A percentile compares a stretch with the other conserved stretches of the same genome.
These are phyloP conservation scores for Microctonus brassicae DNA, from an alignment of 2,888 invertebrate species.

Conservation along the genomic window DNA sequence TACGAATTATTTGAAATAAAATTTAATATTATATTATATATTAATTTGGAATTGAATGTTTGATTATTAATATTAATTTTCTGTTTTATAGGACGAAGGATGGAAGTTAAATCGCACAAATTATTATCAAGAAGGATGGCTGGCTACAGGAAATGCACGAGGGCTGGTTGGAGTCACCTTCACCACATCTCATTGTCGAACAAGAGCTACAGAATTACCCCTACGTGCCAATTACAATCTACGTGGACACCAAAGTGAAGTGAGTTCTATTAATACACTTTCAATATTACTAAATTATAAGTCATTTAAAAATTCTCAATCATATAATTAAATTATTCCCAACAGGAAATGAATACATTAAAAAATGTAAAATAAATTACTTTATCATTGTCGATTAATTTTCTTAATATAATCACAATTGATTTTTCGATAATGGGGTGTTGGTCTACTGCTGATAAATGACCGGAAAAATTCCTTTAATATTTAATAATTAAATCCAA, in stretches of 20 bases:
- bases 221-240: conserved; percentile 96
- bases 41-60: background rate
- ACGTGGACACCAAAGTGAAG: conserved; percentile 95
- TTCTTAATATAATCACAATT: background rate
- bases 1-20: background rate
- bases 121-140: conserved; percentile 98
- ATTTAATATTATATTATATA: too few species aligned
- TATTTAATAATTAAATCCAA: background rate
- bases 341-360: background rate
- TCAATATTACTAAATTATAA: background rate
- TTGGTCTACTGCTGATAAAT: background rate
- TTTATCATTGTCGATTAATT: background rate
- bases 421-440: background rate
- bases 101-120: conserved; percentile 96
- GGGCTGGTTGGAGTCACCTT: conserved; percentile 97
- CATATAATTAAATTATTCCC: background rate
- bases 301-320: background rate
- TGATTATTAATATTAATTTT: conserved; percentile 8
- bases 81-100: conserved; percentile 83
- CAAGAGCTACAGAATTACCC: conserved; percentile 85
- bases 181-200: conserved; percentile 92
- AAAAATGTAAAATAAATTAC: too few species aligned
- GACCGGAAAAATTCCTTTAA: background rate
- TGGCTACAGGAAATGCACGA: conserved; percentile 94
- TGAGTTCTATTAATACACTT: conserved; percentile 70